Evolutionary conservation across 1,140 invertebrate genomes (phyloP), one percentile per base, ranked within the genome.

Genomic region (Drosophila takahashii): DNA sequence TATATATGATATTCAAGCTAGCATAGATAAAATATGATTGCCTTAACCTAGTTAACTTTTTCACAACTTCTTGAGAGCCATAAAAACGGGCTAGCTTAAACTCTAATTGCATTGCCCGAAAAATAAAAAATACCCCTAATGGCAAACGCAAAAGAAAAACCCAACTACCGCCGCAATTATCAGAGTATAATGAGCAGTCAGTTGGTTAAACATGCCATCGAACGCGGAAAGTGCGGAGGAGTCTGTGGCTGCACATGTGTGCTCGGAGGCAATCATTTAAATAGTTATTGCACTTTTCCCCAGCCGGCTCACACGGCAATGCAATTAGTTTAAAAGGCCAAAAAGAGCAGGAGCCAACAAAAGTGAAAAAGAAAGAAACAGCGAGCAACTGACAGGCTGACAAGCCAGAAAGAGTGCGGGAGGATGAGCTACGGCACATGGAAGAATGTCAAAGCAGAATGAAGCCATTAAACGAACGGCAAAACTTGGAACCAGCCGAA

Each of bases 311-410:
- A 78, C 69, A 75, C 74, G 74, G 70, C 79, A 86, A 87, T 87
- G 83, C 83, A 86, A 87, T 86, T 86, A 86, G 83, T 86, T 83
- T 87, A 86, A 86, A 86, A 86, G 79, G 83, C 78, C 69, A 81
- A 87, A 81, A 77, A 78, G 62, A 73, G 45, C 41, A 51, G 41
- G 1, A 58, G 34, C 22, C 53, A 32, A 26, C 18, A 42, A 48
- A 44, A 53, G 36, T 54, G 26, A 45, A 56, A 45, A 48, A 29
- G 16, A 18, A 39, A 54, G 41, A 61, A 50, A 50, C 22, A 42
- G 50, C 39, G 18, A 52, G 52, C 36, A 44, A 41, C 59, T 79
- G 83, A 87, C 79, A 86, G 71, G 47, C 62, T 86, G 83, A 86
- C 83, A 81, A 71, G 81, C 53, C 58, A 60, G 15, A 51, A 67